Evolutionary conservation across 2,797 vertebrate species (phyloP).

Genomic region (Simalia tracyae): DNA sequence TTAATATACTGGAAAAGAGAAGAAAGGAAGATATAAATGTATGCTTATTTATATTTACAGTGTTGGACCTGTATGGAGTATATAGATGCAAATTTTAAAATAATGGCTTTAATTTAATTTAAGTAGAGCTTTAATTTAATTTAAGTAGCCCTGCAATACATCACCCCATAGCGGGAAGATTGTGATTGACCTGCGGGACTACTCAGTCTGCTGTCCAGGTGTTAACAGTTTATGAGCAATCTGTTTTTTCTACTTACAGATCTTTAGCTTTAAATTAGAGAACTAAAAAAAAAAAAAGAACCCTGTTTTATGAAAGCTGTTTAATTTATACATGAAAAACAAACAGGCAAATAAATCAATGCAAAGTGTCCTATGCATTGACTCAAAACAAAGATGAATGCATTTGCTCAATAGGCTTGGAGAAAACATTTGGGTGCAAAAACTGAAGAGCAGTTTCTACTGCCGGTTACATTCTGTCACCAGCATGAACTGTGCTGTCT

Average conservation of each 20-base stretch:
- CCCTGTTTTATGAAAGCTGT: not conserved
- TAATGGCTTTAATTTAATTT: no score
- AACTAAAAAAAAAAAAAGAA: not conserved
- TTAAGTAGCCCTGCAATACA: no score
- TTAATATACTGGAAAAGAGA: no score
- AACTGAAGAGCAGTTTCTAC: not conserved
- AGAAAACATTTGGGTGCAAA: no score
- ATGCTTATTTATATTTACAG: no score
- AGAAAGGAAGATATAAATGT: no score
- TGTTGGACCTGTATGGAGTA: no score
- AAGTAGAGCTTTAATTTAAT: no score
- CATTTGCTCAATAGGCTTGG: not conserved
- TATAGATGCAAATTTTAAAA: no score
- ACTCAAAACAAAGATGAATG: no score
- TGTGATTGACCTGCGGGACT: not conserved
- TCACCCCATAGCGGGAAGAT: not conserved
- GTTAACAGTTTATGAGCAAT: not conserved
- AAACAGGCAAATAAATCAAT: not conserved
- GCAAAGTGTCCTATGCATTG: not conserved
- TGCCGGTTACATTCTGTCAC: not conserved
- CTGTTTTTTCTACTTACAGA: no score
- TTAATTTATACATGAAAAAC: not conserved
- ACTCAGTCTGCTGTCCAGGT: not conserved
- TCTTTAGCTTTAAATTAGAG: no score
- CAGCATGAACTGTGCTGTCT: not conserved